Evolutionary conservation across 92 coral and sea anemone genomes (phyloP), one percentile per base, ranked within the genome.

Genomic region (Desmophyllum pertusum): DNA sequence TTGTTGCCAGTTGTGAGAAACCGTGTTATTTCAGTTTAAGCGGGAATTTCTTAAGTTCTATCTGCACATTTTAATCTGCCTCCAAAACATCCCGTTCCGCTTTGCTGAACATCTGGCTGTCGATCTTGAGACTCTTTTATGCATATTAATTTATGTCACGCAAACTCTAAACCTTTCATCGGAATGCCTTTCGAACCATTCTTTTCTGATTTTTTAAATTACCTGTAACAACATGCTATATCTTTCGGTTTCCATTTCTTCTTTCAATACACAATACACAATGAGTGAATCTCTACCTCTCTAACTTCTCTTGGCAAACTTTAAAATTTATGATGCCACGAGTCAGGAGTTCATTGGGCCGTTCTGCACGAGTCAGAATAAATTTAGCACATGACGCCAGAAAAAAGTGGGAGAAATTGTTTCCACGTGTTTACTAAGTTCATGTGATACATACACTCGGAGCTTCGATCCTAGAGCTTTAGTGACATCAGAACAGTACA

Each of bases 361-460:
- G 42, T 5, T 0, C 25, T 67, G 3, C 1, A 63, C 19, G 21
- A 14, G 15, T 1, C 23, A 30, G 41, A 15, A 0, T 73, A 73
- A 45, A 73, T 73, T 46, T 73, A 75, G 45, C 65, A 15, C 66
- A 19, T 52, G 64, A 75, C 65, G 79, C 63, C 19, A 10, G 43
- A 48, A 75, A 36, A 38, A 36, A 3, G 10, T 14, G 14, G n/a
- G 15, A 30, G n/a, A n/a, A n/a, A n/a, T n/a, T n/a, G n/a, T n/a
- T n/a, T n/a, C n/a, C n/a, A n/a, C n/a, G n/a, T n/a, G n/a, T n/a
- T n/a, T n/a, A n/a, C n/a, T n/a, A n/a, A n/a, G n/a, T 67, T 67
- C 73, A 67, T 50, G 18, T 0, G 42, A 5, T 2, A 25, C 7
- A 66, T 36, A 2, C n/a, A 66, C 42, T 66, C n/a, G 35, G 73